These are phyloP conservation scores for Pilophorus perplexus DNA, from an alignment of 2,888 invertebrate genomes.

Conservation along the genomic window DNA sequence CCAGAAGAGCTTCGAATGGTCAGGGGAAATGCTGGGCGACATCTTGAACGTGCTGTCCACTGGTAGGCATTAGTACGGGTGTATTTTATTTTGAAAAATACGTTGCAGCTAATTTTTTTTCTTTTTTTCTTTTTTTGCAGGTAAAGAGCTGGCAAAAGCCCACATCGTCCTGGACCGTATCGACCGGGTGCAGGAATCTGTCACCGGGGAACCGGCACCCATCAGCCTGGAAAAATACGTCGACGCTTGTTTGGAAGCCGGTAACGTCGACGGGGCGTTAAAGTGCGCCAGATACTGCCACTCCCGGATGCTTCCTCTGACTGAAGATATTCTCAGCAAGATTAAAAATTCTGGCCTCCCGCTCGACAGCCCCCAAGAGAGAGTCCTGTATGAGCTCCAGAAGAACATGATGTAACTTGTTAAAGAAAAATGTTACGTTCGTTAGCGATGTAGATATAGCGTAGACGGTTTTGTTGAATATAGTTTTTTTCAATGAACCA, in stretches of 20 bases:
- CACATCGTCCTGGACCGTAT: conserved; percentile 58
- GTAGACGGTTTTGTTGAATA: no score
- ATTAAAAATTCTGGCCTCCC: background rate
- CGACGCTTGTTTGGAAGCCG: conserved; percentile 16
- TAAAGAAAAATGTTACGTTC: no score
- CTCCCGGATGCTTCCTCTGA: conserved; percentile 58
- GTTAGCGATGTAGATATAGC: no score
- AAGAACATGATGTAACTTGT: no score
- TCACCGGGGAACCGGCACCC: conserved; percentile 58
- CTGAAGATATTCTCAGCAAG: conserved; percentile 41
- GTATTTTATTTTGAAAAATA: no score
- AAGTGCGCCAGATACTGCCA: conserved; percentile 59
- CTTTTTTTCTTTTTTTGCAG: background rate
- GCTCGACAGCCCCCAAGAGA: conserved; percentile 6
- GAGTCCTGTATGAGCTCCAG: conserved; percentile 14
- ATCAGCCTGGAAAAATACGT: conserved; percentile 3
- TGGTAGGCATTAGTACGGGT: no score
- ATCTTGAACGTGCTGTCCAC: conserved; percentile 53
- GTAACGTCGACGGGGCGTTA: conserved; percentile 6
- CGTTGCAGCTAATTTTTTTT: no score
- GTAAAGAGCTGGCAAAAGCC: conserved; percentile 57
- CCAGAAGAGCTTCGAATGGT: conserved; percentile 54
- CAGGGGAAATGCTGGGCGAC: conserved; percentile 62
- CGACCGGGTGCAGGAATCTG: conserved; percentile 55
- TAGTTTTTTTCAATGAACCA: no score